Evolutionary conservation across 2,113 vertebrate genomes (phyloP).

Genomic region (Nyctereutes procyonoides): DNA sequence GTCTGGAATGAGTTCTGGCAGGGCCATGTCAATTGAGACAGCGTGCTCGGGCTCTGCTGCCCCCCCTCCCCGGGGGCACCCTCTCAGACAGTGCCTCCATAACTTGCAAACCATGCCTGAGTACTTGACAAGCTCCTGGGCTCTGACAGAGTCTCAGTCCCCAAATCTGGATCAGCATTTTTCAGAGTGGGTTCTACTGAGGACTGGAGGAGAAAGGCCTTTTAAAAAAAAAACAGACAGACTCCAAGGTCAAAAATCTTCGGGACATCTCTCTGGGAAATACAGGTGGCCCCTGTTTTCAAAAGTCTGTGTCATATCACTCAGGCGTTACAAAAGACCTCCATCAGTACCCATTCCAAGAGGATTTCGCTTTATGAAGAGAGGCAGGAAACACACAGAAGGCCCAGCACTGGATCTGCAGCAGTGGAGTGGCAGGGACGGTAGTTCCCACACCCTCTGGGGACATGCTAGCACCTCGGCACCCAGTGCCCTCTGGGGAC

Average conservation of each 20-base stretch:
- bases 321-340: neutral
- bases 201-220: neutral
- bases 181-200: neutral
- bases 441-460: too few relatives aligned
- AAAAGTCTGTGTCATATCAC: fast-evolving
- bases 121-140: fast-evolving
- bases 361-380: neutral
- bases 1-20: neutral
- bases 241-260: neutral
- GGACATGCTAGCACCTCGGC: too few relatives aligned
- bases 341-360: neutral
- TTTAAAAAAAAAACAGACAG: neutral
- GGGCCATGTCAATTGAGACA: neutral
- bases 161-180: neutral
- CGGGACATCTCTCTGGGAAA: neutral
- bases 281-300: neutral
- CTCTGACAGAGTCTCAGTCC: neutral
- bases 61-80: too few relatives aligned
- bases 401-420: fast-evolving
- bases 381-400: too few relatives aligned
- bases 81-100: neutral
- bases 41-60: neutral
- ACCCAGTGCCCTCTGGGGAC: neutral
- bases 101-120: too few relatives aligned
- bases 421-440: too few relatives aligned